phyloP scores from a whole-genome alignment of 30 jellyfish, hydroid and myxozoan genomes.

The Catostylus mosaicus region DNA sequence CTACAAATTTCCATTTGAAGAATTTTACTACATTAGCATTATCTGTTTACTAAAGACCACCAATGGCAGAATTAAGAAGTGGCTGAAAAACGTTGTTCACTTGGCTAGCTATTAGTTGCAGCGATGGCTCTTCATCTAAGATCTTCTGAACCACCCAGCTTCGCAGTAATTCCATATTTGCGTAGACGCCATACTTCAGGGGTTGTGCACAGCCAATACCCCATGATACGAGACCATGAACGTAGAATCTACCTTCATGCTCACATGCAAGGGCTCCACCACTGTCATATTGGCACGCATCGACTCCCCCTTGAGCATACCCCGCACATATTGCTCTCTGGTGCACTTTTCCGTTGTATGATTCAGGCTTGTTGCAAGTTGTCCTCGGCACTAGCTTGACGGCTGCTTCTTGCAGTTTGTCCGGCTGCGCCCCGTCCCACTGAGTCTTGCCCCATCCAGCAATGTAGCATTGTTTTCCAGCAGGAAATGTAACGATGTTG shows the following conservation, averaged over 20 bases:
- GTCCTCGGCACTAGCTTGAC: slow-evolving; percentile 71
- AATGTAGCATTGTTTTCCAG: slow-evolving; percentile 56
- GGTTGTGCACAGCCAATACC: slow-evolving; percentile 94
- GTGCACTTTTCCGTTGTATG: slow-evolving; percentile 77
- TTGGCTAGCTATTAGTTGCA: slow-evolving; percentile 24
- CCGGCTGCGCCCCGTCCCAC: slow-evolving; percentile 81
- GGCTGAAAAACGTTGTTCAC: slow-evolving; percentile 29
- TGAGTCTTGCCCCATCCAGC: slow-evolving; percentile 96
- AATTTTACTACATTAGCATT: background rate
- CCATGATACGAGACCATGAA: slow-evolving; percentile 89
- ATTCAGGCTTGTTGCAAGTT: slow-evolving; percentile 71
- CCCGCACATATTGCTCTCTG: slow-evolving; percentile 95
- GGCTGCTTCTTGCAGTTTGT: slow-evolving; percentile 65
- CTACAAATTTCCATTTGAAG: background rate
- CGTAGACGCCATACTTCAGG: slow-evolving; percentile 80
- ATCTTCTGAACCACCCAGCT: slow-evolving; percentile 78
- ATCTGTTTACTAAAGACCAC: background rate
- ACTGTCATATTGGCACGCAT: slow-evolving; percentile 96
- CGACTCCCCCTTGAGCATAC: slow-evolving; percentile 82
- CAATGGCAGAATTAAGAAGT: slow-evolving; percentile 10
- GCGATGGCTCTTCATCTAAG: slow-evolving; percentile 53
- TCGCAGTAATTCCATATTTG: slow-evolving; percentile 65
- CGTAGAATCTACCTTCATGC: slow-evolving; percentile 72
- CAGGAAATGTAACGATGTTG: slow-evolving; percentile 30
- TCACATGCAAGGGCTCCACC: slow-evolving; percentile 94